Conservation (phyloP, 2,113 vertebrate species). For the Sander vitreus region DNA sequence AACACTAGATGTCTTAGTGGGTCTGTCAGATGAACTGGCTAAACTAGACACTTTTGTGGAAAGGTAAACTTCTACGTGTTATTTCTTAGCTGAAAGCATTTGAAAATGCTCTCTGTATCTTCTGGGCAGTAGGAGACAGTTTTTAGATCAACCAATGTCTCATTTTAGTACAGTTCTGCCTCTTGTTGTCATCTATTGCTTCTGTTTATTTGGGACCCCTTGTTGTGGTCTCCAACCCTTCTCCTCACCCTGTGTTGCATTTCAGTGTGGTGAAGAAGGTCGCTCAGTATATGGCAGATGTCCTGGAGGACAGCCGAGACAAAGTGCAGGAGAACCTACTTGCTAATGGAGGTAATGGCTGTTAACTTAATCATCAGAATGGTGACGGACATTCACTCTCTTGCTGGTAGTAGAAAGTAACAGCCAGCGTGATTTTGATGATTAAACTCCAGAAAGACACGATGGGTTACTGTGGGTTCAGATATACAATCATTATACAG, state of each 20-base stretch:
- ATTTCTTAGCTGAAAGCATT: neutral
- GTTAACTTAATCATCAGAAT: neutral
- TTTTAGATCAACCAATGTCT: neutral
- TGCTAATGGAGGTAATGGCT: constrained; percentile 93
- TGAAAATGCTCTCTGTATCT: neutral
- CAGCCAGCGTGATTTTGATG: neutral
- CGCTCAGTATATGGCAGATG: constrained; percentile 98
- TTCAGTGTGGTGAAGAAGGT: constrained; percentile 97
- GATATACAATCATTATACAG: neutral
- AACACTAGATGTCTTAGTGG: constrained; percentile 96
- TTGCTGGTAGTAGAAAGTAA: neutral
- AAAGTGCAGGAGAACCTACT: constrained; percentile 99
- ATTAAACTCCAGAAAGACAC: neutral
- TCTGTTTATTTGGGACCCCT: neutral
- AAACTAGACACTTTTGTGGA: constrained; percentile 98
- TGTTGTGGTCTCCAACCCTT: neutral
- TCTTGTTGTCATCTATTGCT: neutral
- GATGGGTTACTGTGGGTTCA: neutral
- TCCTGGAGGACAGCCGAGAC: constrained; percentile 97
- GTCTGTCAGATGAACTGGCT: constrained; percentile 96
- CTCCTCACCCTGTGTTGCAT: neutral
- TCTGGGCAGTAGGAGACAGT: neutral
- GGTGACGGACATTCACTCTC: neutral
- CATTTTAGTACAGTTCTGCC: neutral
- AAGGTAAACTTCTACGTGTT: constrained; percentile 81